Evolutionary conservation across 2,113 vertebrate species (phyloP).

Genomic region (Cepphus grylle): DNA sequence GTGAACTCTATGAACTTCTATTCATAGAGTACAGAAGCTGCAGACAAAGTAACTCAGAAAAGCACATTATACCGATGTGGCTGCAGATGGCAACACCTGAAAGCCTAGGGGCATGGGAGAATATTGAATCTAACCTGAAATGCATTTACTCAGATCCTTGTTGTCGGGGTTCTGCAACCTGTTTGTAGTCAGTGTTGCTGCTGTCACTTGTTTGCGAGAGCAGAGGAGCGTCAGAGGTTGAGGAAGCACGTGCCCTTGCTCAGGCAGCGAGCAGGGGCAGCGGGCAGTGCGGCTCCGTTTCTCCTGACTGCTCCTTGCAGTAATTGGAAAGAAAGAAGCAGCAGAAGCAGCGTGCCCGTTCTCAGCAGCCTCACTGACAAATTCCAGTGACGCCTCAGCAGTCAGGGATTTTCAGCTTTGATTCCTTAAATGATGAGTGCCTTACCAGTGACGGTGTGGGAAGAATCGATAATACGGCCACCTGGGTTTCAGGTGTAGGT

Average conservation of each 20-base stretch:
- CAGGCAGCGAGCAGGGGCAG: background rate
- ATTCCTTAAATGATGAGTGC: background rate
- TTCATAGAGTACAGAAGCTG: background rate
- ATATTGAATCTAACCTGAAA: background rate
- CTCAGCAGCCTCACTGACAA: background rate
- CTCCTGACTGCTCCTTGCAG: background rate
- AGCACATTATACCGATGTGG: background rate
- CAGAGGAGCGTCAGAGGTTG: background rate
- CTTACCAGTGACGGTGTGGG: fast-evolving
- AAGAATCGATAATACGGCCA: background rate
- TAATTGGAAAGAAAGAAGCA: background rate
- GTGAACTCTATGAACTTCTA: background rate
- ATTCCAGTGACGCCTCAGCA: background rate
- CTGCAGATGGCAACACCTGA: background rate
- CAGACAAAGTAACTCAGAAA: background rate
- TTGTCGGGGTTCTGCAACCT: background rate
- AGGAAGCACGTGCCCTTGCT: background rate
- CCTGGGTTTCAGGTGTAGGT: background rate
- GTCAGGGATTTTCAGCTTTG: background rate
- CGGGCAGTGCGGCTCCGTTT: fast-evolving
- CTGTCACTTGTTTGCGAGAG: background rate
- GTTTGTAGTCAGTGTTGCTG: background rate
- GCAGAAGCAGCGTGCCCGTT: fast-evolving
- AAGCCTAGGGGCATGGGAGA: background rate
- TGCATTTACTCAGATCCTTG: background rate